Percentiles rank a stretch among this genome's conserved stretches.
phyloP scores from a whole-genome alignment of 2,888 invertebrate species.

The Yponomeuta cagnagella region DNA sequence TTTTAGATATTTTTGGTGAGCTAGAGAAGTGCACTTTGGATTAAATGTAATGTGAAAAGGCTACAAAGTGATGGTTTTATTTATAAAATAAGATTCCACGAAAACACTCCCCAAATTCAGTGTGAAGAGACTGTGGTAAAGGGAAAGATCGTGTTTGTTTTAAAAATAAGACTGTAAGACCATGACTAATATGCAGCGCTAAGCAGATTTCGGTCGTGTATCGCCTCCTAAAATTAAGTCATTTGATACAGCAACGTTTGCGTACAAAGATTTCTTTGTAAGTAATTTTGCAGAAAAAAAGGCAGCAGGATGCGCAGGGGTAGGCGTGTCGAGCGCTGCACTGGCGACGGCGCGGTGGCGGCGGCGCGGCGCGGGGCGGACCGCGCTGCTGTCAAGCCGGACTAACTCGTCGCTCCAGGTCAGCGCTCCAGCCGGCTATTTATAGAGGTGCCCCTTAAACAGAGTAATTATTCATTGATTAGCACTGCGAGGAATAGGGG shows the following conservation, averaged over 20 bases:
- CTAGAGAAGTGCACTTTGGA: no score
- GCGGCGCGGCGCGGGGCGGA: constrained; percentile 26
- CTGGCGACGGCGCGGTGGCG: constrained; percentile 31
- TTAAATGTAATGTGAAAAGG: no score
- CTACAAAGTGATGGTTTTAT: no score
- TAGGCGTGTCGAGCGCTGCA: constrained; percentile 57
- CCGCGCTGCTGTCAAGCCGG: constrained; percentile 54
- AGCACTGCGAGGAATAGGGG: constrained; percentile 74
- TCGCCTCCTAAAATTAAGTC: constrained; percentile 7
- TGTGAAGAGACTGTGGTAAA: no score
- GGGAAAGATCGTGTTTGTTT: no score
- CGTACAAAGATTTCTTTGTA: constrained; percentile 53
- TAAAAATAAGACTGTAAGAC: background rate
- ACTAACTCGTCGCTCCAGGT: constrained; percentile 75
- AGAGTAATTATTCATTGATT: constrained; percentile 77
- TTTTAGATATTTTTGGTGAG: no score
- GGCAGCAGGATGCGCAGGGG: constrained; percentile 57
- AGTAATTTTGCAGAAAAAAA: constrained; percentile 60
- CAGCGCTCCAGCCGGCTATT: constrained; percentile 75
- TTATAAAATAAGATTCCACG: no score
- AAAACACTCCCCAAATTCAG: no score
- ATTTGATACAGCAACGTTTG: constrained; percentile 27
- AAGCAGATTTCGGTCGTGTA: background rate
- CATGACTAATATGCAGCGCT: background rate
- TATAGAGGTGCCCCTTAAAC: constrained; percentile 76